Conservation (phyloP, 2,888 invertebrate species). For the Conops quadrifasciatus region DNA sequence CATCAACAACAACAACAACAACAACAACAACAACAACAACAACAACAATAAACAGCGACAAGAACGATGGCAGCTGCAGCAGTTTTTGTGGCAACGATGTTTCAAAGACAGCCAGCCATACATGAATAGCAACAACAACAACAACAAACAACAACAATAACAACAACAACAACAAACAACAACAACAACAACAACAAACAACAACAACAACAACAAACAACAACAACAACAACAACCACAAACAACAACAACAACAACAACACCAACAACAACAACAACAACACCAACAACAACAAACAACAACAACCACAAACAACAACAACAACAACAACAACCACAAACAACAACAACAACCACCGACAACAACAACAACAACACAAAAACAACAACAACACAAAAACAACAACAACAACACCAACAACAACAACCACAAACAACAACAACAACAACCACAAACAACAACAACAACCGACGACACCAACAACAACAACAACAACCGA, state of each 20-base stretch:
- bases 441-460: not conserved
- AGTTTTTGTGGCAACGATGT: constrained; percentile 6
- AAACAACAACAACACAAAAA: not conserved
- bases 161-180: not conserved
- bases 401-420: not conserved
- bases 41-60: constrained; percentile 9
- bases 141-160: not conserved
- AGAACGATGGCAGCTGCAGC: constrained; percentile 4
- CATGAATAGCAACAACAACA: not conserved
- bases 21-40: constrained; percentile 12
- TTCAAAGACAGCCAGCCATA: not conserved
- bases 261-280: not conserved
- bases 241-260: constrained; percentile 10
- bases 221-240: not conserved
- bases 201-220: too few species aligned
- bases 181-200: too few species aligned
- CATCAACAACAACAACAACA: not conserved
- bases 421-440: constrained; percentile 9
- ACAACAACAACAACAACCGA: not conserved
- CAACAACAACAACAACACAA: not conserved
- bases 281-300: not conserved
- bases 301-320: not conserved
- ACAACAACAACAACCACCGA: not conserved
- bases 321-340: constrained; percentile 1
- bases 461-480: not conserved